Conservation (phyloP, 1,140 invertebrate genomes). For the Hestina assimilis region DNA sequence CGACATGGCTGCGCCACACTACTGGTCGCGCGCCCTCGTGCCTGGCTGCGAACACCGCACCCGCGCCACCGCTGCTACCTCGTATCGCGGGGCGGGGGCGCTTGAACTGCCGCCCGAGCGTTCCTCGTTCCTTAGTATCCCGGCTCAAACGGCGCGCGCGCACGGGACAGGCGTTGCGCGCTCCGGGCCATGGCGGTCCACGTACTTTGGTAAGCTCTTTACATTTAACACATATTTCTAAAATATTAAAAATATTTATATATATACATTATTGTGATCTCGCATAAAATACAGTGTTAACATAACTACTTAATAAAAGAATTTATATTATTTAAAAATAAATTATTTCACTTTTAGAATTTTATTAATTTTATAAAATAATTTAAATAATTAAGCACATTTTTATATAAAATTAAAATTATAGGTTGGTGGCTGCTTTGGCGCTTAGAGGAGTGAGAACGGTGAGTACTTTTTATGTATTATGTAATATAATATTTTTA, state of each 20-base stretch:
- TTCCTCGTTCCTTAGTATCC: constrained; percentile 71
- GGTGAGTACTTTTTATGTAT: constrained; percentile 49
- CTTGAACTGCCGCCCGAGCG: constrained; percentile 50
- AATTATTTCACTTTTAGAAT: background rate
- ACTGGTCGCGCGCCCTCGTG: constrained; percentile 63
- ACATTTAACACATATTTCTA: too few relatives aligned
- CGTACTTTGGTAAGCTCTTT: constrained; percentile 69
- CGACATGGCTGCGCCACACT: constrained; percentile 71
- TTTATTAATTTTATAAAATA: background rate
- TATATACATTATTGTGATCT: too few relatives aligned
- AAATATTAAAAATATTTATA: too few relatives aligned
- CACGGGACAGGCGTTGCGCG: constrained; percentile 72
- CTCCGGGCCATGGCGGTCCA: constrained; percentile 69
- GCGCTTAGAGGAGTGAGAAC: constrained; percentile 53
- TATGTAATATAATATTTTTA: constrained; percentile 8
- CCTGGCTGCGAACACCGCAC: constrained; percentile 37
- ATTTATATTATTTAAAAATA: too few relatives aligned
- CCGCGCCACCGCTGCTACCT: constrained; percentile 30
- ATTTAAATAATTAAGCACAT: background rate
- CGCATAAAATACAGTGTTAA: too few relatives aligned
- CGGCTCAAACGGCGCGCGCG: constrained; percentile 72
- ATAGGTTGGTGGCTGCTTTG: constrained; percentile 64
- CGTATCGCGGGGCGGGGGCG: constrained; percentile 49
- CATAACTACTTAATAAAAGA: too few relatives aligned
- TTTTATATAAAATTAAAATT: constrained; percentile 20